Evolutionary conservation across 64 coral and sea anemone species (phyloP).

Genomic region (Orbicella faveolata): DNA sequence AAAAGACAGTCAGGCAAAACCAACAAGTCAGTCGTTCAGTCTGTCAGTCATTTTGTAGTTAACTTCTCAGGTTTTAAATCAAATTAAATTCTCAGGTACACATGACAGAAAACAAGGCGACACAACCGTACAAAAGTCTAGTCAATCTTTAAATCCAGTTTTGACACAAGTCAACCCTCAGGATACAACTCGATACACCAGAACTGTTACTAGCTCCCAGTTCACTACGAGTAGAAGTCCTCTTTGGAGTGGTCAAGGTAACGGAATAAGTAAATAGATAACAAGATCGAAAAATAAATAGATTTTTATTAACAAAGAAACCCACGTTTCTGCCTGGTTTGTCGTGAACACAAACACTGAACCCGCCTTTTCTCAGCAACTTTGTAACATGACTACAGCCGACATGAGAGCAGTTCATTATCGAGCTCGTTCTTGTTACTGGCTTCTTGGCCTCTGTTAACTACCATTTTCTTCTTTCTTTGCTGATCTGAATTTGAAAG

Average conservation of each 20-base stretch:
- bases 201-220: background rate
- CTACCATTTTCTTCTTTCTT: no score
- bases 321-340: background rate
- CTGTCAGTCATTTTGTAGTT: background rate
- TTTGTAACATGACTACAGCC: background rate
- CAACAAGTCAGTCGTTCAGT: background rate
- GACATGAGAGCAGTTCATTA: no score
- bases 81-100: background rate
- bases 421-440: no score
- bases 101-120: background rate
- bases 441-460: no score
- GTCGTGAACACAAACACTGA: background rate
- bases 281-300: no score
- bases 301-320: no score
- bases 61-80: background rate
- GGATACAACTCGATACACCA: background rate
- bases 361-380: background rate
- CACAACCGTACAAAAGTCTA: background rate
- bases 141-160: background rate
- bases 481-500: no score
- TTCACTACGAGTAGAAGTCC: background rate
- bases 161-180: background rate
- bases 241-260: conserved; percentile 13
- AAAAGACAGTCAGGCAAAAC: background rate
- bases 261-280: background rate